Evolutionary conservation across 1,140 invertebrate species (phyloP).

Genomic region (Papilio aristodemus): DNA sequence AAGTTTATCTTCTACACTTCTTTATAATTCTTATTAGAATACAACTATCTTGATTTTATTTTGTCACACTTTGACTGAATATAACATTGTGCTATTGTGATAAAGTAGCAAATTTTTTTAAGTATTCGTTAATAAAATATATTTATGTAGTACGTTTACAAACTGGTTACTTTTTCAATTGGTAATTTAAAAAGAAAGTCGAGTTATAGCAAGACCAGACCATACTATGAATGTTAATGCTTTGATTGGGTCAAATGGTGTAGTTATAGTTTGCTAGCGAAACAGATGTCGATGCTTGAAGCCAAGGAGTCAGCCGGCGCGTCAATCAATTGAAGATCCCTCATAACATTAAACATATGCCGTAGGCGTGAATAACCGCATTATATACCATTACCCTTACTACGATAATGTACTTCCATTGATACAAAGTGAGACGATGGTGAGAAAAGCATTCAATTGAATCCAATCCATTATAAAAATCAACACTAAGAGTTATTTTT

Average conservation of each 20-base stretch:
- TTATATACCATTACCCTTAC: constrained; percentile 52
- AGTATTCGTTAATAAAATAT: too few relatives aligned
- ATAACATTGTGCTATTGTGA: neutral
- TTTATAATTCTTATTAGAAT: constrained; percentile 9
- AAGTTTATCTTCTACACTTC: neutral
- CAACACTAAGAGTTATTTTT: neutral
- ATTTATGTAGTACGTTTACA: too few relatives aligned
- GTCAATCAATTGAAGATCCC: constrained; percentile 73
- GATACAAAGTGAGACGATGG: constrained; percentile 24
- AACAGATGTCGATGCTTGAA: constrained; percentile 61
- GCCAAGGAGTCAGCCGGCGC: constrained; percentile 61
- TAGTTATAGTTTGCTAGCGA: constrained; percentile 58
- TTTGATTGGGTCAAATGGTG: constrained; percentile 64
- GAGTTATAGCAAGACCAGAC: too few relatives aligned
- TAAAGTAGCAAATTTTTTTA: neutral
- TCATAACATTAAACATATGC: constrained; percentile 71
- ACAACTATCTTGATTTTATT: neutral
- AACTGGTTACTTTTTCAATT: too few relatives aligned
- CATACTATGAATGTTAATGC: constrained; percentile 50
- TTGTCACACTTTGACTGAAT: neutral
- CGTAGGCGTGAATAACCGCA: constrained; percentile 65
- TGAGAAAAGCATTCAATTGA: constrained; percentile 13
- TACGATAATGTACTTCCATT: constrained; percentile 36
- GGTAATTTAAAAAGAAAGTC: too few relatives aligned
- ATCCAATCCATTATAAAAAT: neutral